phyloP scores from a whole-genome alignment of 2,113 vertebrate species.

The Corythoichthys intestinalis region DNA sequence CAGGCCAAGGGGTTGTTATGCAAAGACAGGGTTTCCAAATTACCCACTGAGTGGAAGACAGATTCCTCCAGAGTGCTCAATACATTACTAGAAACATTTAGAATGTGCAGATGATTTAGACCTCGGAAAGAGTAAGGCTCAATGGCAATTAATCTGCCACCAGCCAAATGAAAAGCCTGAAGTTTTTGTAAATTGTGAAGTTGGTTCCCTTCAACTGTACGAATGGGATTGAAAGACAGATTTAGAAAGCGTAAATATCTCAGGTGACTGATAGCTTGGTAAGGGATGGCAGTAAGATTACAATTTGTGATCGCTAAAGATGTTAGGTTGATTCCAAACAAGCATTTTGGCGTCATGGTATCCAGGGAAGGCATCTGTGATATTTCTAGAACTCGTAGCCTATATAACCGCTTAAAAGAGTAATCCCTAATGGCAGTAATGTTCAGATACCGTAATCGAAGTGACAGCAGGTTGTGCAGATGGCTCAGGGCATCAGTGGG shows the following conservation, averaged over 20 bases:
- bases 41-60: constrained; percentile 93
- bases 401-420: constrained; percentile 92
- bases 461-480: constrained; percentile 87
- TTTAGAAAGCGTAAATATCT: constrained; percentile 94
- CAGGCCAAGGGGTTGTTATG: constrained; percentile 93
- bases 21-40: constrained; percentile 93
- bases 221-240: constrained; percentile 94
- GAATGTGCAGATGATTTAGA: constrained; percentile 90
- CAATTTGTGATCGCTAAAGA: constrained; percentile 90
- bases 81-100: constrained; percentile 91
- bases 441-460: constrained; percentile 88
- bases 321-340: constrained; percentile 94
- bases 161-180: constrained; percentile 92
- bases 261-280: constrained; percentile 89
- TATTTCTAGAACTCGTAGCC: constrained; percentile 89
- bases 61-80: constrained; percentile 93
- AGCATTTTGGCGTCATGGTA: constrained; percentile 89
- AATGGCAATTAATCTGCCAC: constrained; percentile 82
- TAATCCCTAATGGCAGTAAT: constrained; percentile 90
- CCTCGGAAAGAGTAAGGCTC: constrained; percentile 94
- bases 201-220: constrained; percentile 88
- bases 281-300: constrained; percentile 88
- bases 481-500: constrained; percentile 95
- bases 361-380: constrained; percentile 91
- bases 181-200: constrained; percentile 89